Base-by-base conservation (phyloP, 2,113 vertebrate species). In the Eulemur macaco region DNA sequence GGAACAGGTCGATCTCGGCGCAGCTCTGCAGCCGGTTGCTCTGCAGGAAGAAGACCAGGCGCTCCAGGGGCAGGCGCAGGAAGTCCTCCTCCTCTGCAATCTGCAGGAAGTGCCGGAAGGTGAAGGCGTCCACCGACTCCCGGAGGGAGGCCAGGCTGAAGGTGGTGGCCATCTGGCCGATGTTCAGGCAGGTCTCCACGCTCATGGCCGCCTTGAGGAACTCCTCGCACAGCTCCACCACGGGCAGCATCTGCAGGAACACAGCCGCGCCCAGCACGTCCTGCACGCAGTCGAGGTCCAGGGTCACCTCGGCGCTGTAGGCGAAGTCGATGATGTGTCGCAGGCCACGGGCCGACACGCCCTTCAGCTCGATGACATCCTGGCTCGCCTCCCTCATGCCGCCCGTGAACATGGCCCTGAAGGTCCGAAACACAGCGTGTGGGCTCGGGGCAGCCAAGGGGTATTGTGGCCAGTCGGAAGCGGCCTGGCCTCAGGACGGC, bases 201-300 rank as follows among this genome's bases (percentile, higher is more conserved):
- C 99, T 99, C 99, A 99, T 99, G 54, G 99, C 99, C 0, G 99
- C 99, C 98, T 99, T 99, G 31, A 99, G 99, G 96, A 99, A 99
- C 96, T 99, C 99, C 97, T 99, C 99, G 0, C 99, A 99, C 58
- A 99, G 99, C 98, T 99, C 99, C 96, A 99, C 99, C 4, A 99
- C 99, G 0, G 99, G 99, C 83, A 99, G 99, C 99, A 99, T 99
- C 99, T 99, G 99, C 82, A 99, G 99, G 98, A 99, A 99, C 87
- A 99, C 99, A 0, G 99, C 99, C 0, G 99, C 99, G 0, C 99
- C 99, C 64, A 99, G 99, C 87, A 99, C 99, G 2, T 99, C 99
- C 98, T 99, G 99, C 96, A 99, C 99, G 1, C 99, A 99, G 98
- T 99, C 99, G 3, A 99, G 99, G 97, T 99, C 99, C 31, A 99